Evolutionary conservation across 2,888 invertebrate genomes (phyloP), one percentile per base, ranked within the genome.

Genomic region (Apamea monoglypha): DNA sequence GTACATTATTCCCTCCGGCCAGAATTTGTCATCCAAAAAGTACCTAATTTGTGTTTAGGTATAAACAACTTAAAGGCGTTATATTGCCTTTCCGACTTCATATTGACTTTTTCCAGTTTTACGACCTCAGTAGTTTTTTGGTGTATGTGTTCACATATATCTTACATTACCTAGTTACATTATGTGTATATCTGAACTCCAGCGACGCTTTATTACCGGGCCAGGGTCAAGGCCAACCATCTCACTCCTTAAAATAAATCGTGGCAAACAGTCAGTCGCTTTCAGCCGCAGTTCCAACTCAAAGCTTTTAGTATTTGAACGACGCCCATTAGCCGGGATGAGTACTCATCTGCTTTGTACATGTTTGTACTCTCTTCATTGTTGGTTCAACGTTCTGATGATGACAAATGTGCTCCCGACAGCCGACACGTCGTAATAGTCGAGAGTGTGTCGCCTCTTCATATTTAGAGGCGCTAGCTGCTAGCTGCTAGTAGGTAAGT

Each of bases 231-330:
- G 75, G 74, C 32, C 63, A 5, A 44, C 56, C 53, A 53, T 72
- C 75, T 36, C 56, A 76, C 40, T 81, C 16, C 59, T 74, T 50
- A 1, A 73, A 87, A 85, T 76, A 85, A 80, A 85, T 75, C 47
- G 47, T 50, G 53, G 61, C 75, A 68, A 70, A 76, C 67, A 87
- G 66, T 76, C 68, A 40, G 74, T 25, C 47, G 66, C 69, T 66
- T 74, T 74, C 32, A 71, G 68, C 32, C 71, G 40, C 70, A 67
- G 56, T 66, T 73, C 59, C 44, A 67, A 73, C 75, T 85, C 59
- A 63, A 80, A 85, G 88, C 88, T 85, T 88, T 85, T 85, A 85
- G 86, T 80, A 71, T 80, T 85, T 85, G 81, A 87, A 71, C 69
- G 75, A 47, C 50, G 67, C 63, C 69, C 76, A 88, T 81, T 85